A percentile compares a stretch with the other conserved stretches of the same genome.
Conservation (phyloP, 2,888 invertebrate genomes). For the Agrilus biguttatus region DNA sequence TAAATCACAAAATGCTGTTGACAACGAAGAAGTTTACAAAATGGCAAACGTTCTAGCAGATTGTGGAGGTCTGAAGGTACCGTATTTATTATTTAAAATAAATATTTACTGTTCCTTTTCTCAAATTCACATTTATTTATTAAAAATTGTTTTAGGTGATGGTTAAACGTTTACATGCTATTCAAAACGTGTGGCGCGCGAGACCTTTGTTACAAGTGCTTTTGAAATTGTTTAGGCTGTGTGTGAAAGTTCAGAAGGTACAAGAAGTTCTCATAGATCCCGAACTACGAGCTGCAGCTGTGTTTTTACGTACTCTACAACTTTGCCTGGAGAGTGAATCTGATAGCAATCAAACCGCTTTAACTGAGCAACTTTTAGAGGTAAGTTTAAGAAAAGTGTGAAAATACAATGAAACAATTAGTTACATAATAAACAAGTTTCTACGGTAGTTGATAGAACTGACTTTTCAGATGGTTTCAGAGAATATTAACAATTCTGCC, state of each 20-base stretch:
- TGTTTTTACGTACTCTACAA: constrained; percentile 72
- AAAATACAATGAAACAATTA: no score
- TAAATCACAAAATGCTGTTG: constrained; percentile 72
- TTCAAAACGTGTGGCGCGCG: constrained; percentile 75
- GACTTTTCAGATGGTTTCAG: no score
- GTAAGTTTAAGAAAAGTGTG: constrained; percentile 27
- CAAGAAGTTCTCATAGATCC: constrained; percentile 81
- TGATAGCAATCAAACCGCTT: constrained; percentile 56
- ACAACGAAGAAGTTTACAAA: constrained; percentile 88
- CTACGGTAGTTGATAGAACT: no score
- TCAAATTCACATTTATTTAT: background rate
- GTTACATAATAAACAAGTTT: no score
- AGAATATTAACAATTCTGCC: no score
- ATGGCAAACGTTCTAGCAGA: constrained; percentile 77
- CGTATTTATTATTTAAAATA: constrained; percentile 1
- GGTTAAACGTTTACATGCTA: constrained; percentile 71
- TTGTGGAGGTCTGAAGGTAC: constrained; percentile 54
- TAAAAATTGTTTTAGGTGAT: constrained; percentile 44
- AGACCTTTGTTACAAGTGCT: constrained; percentile 79
- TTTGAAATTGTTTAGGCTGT: constrained; percentile 75
- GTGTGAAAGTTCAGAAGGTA: constrained; percentile 81
- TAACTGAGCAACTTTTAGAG: constrained; percentile 82
- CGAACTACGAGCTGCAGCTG: constrained; percentile 67
- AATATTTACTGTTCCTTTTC: background rate
- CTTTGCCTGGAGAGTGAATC: constrained; percentile 52